Conservation (phyloP, 2,113 vertebrate genomes). For the Cavia porcellus region DNA sequence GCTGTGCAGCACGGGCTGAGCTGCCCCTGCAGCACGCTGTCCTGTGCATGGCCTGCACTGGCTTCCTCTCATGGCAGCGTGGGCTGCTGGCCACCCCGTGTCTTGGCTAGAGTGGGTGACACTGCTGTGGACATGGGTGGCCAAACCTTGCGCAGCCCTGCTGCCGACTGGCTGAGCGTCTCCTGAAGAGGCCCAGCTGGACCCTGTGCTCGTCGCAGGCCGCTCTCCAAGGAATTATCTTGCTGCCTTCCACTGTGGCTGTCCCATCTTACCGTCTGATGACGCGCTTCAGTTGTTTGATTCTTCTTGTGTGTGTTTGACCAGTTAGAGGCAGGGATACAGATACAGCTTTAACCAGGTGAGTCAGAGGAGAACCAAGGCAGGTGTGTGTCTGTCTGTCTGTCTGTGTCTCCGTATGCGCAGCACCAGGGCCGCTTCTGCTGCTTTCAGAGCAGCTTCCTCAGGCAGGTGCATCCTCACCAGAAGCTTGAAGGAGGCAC, state of each 20-base stretch:
- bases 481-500: not conserved
- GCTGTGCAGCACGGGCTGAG: no score
- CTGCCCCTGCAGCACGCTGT: no score
- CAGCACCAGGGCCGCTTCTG: not conserved
- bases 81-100: not conserved
- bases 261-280: no score
- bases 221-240: not conserved
- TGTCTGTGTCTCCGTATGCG: not conserved
- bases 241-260: not conserved
- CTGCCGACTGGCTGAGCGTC: no score
- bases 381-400: no score
- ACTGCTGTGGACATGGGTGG: not conserved
- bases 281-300: not conserved
- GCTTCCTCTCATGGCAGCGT: no score
- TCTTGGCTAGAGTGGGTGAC: not conserved
- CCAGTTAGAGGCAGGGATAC: not conserved
- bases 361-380: not conserved
- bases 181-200: not conserved
- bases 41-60: not conserved
- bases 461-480: not conserved
- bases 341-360: not conserved
- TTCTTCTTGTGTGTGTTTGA: not conserved
- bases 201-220: not conserved
- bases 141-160: not conserved
- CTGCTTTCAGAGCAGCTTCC: not conserved